Evolutionary conservation across 2,888 invertebrate species (phyloP), one percentile per base, ranked within the genome.

Genomic region (Idaea dimidiata): DNA sequence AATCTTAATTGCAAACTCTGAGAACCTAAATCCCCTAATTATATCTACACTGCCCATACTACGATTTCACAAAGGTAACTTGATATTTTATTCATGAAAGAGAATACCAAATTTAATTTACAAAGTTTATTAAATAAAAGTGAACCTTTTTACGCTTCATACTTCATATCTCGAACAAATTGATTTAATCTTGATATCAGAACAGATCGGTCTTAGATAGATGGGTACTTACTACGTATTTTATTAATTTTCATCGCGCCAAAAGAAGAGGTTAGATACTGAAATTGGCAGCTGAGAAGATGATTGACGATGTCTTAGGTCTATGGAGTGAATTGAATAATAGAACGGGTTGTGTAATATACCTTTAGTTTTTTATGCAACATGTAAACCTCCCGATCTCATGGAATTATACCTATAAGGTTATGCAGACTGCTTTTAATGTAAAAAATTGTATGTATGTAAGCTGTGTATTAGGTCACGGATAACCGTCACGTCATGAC

Each of bases 241-340:
- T 69, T 72, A 74, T 73, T 72, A 74, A 76, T 76, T 83, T 83
- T 80, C 75, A 67, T 56, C 73, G 74, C 73, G 71, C 72, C 79
- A 80, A 80, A 72, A 77, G 76, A 80, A 79, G 80, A 81, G 80
- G 81, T 86, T 43, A 79, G 81, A 80, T 79, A 80, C 76, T 86
- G 86, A 76, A 85, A 86, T 86, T 86, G 88, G 79, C 87, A 87
- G 82, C 82, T 85, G 84, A 83, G 83, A 74, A 72, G 73, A 81
- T 88, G 86, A 88, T 86, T 77, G 78, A 87, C 77, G 82, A 74
- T 5, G 24, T 24, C 5, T 24, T 24, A 24, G 24, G 24, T 24
- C 24, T 24, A 24, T 24, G 24, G 5, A 24, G 24, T 24, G 24
- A 24, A 24, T 24, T 24, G 24, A 3, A 24, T 24, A 24, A 24